A percentile compares a stretch with the other conserved stretches of the same genome.
These are phyloP conservation scores for Caradrina kadenii DNA, from an alignment of 2,888 invertebrate species.

Conservation along the genomic window DNA sequence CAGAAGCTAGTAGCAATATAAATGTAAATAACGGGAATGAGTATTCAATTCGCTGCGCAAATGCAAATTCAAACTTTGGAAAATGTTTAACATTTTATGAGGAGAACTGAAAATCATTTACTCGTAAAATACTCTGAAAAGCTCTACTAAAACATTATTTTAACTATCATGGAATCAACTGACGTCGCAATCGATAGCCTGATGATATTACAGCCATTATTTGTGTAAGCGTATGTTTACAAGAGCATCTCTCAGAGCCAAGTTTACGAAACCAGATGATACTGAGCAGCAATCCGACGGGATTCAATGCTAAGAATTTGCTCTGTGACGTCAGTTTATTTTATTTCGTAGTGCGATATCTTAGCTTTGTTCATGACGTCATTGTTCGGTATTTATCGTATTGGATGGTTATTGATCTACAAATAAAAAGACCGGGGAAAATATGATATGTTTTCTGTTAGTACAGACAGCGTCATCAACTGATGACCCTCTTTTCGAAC, in stretches of 20 bases:
- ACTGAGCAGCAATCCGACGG: slow-evolving; percentile 62
- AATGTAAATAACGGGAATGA: slow-evolving; percentile 16
- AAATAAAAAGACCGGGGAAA: background rate
- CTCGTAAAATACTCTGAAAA: slow-evolving; percentile 29
- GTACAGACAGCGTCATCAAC: too few relatives aligned
- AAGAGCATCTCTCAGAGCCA: slow-evolving; percentile 55
- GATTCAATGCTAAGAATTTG: slow-evolving; percentile 48
- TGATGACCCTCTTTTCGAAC: too few relatives aligned
- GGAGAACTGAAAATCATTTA: slow-evolving; percentile 12
- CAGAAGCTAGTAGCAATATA: background rate
- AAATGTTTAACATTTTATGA: slow-evolving; percentile 36
- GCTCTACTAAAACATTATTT: slow-evolving; percentile 22
- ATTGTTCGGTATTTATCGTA: slow-evolving; percentile 18
- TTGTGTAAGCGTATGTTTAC: slow-evolving; percentile 65
- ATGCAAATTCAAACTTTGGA: slow-evolving; percentile 28
- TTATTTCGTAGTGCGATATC: slow-evolving; percentile 32
- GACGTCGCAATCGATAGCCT: slow-evolving; percentile 40
- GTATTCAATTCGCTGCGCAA: slow-evolving; percentile 10
- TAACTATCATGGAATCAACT: slow-evolving; percentile 20
- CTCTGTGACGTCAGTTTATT: slow-evolving; percentile 50
- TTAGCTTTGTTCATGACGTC: slow-evolving; percentile 37
- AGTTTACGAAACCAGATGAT: slow-evolving; percentile 66
- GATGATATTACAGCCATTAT: slow-evolving; percentile 62
- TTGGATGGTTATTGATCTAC: slow-evolving; percentile 20
- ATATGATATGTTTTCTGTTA: slow-evolving; percentile 1